Conservation (phyloP, 2,888 invertebrate genomes). For the Antitype chi region DNA sequence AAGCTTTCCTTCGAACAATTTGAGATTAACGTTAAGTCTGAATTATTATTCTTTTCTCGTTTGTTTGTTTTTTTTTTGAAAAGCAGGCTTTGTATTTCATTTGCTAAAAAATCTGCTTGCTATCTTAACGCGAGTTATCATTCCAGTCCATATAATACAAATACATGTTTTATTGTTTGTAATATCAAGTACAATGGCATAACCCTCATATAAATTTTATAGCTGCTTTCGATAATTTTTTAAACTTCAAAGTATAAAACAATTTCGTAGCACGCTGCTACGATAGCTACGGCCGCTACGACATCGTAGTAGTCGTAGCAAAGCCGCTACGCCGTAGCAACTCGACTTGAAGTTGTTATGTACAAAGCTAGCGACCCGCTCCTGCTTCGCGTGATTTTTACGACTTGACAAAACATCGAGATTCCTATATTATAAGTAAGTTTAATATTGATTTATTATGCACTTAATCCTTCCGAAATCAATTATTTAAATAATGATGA, state of each 20-base stretch:
- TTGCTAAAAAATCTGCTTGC: not conserved
- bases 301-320: not conserved
- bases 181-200: not conserved
- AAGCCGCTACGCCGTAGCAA: slow-evolving; percentile 17
- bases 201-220: no score
- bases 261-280: not conserved
- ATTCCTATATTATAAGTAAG: not conserved
- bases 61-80: not conserved
- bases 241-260: not conserved
- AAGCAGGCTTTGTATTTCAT: not conserved
- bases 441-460: not conserved
- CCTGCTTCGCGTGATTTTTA: not conserved
- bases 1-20: slow-evolving; percentile 50
- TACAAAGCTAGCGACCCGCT: not conserved
- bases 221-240: not conserved
- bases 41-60: slow-evolving; percentile 45
- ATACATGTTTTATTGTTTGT: no score
- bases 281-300: not conserved
- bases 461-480: not conserved
- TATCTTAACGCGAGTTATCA: not conserved
- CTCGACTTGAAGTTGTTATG: no score
- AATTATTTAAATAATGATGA: not conserved
- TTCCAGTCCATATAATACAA: not conserved
- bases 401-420: not conserved
- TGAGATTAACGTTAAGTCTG: slow-evolving; percentile 55